Conservation (phyloP, 2,797 vertebrate species). For the Gadopsis bispinosus region DNA sequence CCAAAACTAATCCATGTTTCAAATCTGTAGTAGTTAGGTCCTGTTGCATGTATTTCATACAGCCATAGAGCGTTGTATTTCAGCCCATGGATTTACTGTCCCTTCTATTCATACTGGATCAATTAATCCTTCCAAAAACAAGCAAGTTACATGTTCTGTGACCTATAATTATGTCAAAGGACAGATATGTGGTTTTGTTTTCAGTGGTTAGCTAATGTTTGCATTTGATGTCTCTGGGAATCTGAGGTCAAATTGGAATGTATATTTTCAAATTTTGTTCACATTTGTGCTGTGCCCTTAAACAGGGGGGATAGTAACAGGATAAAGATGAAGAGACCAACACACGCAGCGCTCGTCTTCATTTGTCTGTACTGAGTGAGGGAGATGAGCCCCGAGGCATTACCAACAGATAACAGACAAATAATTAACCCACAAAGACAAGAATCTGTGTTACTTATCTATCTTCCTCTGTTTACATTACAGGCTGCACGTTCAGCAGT, state of each 20-base stretch:
- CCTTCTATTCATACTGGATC: not conserved
- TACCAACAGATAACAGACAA: too few relatives aligned
- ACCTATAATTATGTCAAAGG: conserved; percentile 2
- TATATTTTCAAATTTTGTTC: conserved; percentile 17
- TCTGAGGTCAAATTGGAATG: not conserved
- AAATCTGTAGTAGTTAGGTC: not conserved
- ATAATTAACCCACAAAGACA: too few relatives aligned
- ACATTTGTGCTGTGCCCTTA: too few relatives aligned
- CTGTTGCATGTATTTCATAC: not conserved
- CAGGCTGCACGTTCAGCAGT: too few relatives aligned
- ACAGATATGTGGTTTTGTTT: conserved; percentile 40
- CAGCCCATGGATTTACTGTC: conserved; percentile 1
- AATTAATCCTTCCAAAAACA: conserved; percentile 2
- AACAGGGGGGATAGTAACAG: too few relatives aligned
- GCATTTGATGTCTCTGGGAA: conserved; percentile 11
- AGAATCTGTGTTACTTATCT: too few relatives aligned
- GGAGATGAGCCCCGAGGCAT: too few relatives aligned
- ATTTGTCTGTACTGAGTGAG: too few relatives aligned
- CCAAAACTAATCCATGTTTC: not conserved
- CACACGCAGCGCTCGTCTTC: too few relatives aligned
- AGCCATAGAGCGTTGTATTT: not conserved
- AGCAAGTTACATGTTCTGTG: conserved; percentile 8
- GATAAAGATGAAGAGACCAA: too few relatives aligned
- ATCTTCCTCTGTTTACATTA: too few relatives aligned
- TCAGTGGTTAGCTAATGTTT: not conserved